phyloP scores from a whole-genome alignment of 1,140 invertebrate species.

The Drosophila sp. region DNA sequence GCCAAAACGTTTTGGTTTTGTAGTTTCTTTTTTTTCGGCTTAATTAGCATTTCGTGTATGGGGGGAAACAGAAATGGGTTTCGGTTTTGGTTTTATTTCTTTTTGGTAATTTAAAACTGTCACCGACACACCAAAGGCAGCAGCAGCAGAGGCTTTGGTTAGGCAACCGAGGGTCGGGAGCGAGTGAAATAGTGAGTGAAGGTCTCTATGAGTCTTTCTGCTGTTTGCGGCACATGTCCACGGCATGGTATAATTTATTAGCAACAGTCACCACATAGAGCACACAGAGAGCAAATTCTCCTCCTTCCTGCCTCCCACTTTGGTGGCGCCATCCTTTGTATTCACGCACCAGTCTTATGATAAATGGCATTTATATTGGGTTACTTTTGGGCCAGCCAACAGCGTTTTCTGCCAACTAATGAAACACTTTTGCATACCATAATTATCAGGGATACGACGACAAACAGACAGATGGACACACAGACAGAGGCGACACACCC shows the following conservation, averaged over 20 bases:
- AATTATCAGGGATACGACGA: constrained; percentile 54
- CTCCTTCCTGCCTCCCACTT: not conserved
- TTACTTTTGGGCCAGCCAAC: constrained; percentile 58
- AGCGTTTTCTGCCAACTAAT: constrained; percentile 47
- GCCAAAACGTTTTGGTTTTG: constrained; percentile 40
- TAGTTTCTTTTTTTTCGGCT: constrained; percentile 50
- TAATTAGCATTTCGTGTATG: constrained; percentile 55
- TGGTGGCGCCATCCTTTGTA: not conserved
- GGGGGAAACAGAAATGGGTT: constrained; percentile 28
- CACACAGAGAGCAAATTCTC: constrained; percentile 21
- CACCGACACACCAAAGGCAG: constrained; percentile 45
- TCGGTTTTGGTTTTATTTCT: constrained; percentile 18
- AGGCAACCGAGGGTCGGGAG: not conserved
- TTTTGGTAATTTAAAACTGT: constrained; percentile 78
- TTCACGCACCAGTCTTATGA: constrained; percentile 57
- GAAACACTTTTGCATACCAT: constrained; percentile 68
- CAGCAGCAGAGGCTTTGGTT: not conserved
- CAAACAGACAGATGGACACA: not conserved
- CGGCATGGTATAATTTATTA: constrained; percentile 72
- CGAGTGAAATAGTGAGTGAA: not conserved
- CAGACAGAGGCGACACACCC: constrained; percentile 4
- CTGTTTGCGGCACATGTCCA: constrained; percentile 63
- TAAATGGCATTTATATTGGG: constrained; percentile 80
- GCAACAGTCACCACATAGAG: constrained; percentile 71
- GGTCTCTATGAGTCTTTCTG: constrained; percentile 13